Base-by-base conservation (phyloP, 1,140 invertebrate species). In the Micrasema minimum region DNA sequence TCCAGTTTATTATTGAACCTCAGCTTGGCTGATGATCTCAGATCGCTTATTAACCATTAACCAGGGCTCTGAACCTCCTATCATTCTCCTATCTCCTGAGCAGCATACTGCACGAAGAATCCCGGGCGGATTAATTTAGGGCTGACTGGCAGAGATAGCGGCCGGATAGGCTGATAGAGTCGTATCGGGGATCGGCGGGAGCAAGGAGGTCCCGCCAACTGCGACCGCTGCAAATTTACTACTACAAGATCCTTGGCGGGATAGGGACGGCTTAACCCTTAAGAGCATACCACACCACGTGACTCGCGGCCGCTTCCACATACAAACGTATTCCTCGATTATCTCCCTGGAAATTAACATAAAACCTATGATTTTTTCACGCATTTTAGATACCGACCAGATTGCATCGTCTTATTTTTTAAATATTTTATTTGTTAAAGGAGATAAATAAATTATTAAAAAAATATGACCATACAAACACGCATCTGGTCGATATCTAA, bases 151-250 rank as follows among this genome's bases (percentile, higher is more conserved):
- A 38, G 37, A 55, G 66, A 45, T 55, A 37, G 51, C 12, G 38
- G 18, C 18, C 16, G 51, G 65, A 67, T 67, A 67, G 38, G 12
- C 16, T 57, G 66, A 67, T 67, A 67, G 51, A 67, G 66, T 67
- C 66, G 51, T 57, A 55, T 67, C 66, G 11, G 66, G 1, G 66
- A 67, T 67, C 51, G 38, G 51, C 35, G 37, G 20, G 20, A 12
- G 50, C 16, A n/a, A n/a, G 51, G 35, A 46, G 50, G 48, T 57
- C 66, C 50, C 50, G 50, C 66, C 51, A 64, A 64, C n/a, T 31
- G 59, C 31, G 37, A 37, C 23, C 23, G 16, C 41, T 6, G 59
- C 59, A 64, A 64, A 64, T 64, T 64, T 64, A 43, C 66, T 67
- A 57, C 48, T 22, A 55, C 66, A 67, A 67, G 66, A 67, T 67